Percentiles rank a stretch among this genome's conserved stretches.
Conservation (phyloP, 2,888 invertebrate species). For the Camptogramma bilineatum region DNA sequence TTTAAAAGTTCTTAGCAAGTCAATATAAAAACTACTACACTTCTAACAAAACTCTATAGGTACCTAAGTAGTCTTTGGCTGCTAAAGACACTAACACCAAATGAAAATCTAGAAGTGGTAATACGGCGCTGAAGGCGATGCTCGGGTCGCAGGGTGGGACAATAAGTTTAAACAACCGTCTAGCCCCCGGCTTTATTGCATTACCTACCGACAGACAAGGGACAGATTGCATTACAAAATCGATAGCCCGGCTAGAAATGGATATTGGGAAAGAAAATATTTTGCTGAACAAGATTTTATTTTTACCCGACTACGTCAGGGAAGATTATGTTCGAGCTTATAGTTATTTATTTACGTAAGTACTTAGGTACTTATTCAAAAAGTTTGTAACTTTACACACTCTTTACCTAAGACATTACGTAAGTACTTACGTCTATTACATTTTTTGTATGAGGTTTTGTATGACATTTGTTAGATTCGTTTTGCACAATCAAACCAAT, state of each 20-base stretch:
- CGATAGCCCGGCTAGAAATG: constrained; percentile 17
- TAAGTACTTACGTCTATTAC: no score
- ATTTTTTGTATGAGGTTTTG: no score
- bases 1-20: no score
- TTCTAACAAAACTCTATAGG: not conserved
- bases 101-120: constrained; percentile 1
- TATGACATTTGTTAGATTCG: no score
- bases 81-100: not conserved
- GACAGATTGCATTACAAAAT: constrained; percentile 30
- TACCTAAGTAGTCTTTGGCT: not conserved
- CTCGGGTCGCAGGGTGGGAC: constrained; percentile 37
- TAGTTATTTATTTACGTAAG: no score
- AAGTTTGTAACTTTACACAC: no score
- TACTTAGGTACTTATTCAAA: no score
- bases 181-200: constrained; percentile 64
- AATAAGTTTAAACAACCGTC: constrained; percentile 67
- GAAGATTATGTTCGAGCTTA: no score
- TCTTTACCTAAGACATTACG: no score
- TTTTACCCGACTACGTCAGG: not conserved
- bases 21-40: no score
- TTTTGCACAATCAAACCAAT: no score
- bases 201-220: constrained; percentile 59
- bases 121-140: constrained; percentile 16
- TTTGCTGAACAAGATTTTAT: not conserved
- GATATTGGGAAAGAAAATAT: constrained; percentile 19